A percentile compares a stretch with the other conserved stretches of the same genome.
Evolutionary conservation across 1,140 invertebrate genomes (phyloP).

Genomic region (Oryctes rhinoceros): DNA sequence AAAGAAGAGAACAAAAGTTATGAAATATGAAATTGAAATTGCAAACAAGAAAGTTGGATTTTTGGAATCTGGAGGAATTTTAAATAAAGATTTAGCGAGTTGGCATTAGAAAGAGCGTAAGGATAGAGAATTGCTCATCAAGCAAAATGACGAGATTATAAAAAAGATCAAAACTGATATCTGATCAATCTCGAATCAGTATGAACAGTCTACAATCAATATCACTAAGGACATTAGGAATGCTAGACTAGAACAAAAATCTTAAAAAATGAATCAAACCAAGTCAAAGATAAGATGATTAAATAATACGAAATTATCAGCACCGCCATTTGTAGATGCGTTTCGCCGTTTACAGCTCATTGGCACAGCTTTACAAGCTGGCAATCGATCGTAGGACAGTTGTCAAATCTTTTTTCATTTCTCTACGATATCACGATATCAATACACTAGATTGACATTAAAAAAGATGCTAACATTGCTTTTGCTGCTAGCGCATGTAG

Average conservation of each 20-base stretch:
- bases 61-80: constrained; percentile 18
- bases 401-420: too few relatives aligned
- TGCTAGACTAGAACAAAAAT: neutral
- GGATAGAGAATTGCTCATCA: neutral
- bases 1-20: constrained; percentile 58
- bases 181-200: constrained; percentile 12
- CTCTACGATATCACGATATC: too few relatives aligned
- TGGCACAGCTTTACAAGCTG: too few relatives aligned
- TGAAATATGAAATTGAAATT: constrained; percentile 50
- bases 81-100: constrained; percentile 32
- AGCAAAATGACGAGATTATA: neutral
- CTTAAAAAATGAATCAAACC: neutral
- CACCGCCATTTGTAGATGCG: too few relatives aligned
- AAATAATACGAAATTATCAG: too few relatives aligned
- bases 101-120: neutral
- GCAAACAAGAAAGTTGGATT: constrained; percentile 20
- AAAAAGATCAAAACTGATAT: constrained; percentile 23
- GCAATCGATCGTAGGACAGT: too few relatives aligned
- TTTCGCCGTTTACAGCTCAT: too few relatives aligned
- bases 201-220: constrained; percentile 19
- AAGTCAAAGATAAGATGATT: neutral
- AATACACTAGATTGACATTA: too few relatives aligned
- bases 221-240: constrained; percentile 17
- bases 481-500: too few relatives aligned
- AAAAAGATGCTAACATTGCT: too few relatives aligned